Evolutionary conservation across 1,140 invertebrate species (phyloP).

Genomic region (Oncopeltus fasciatus): DNA sequence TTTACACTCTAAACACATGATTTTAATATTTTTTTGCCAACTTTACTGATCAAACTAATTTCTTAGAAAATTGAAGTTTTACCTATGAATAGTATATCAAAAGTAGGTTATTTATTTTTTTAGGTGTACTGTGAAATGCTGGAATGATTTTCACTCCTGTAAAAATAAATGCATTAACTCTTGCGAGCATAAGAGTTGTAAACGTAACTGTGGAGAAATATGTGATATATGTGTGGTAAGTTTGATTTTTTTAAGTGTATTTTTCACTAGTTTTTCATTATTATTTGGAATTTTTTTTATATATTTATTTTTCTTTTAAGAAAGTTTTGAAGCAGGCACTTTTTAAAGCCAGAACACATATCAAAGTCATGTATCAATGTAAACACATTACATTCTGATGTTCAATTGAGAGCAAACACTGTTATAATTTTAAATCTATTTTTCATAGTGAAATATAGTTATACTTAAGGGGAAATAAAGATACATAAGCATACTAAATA

Average conservation of each 20-base stretch:
- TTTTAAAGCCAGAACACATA: neutral
- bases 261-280: neutral
- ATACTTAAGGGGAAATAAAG: no score
- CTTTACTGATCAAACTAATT: no score
- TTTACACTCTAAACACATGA: no score
- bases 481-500: no score
- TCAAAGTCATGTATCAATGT: neutral
- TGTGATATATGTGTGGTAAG: neutral
- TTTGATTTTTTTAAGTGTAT: neutral
- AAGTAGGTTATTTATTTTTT: neutral
- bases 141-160: neutral
- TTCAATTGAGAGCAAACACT: neutral
- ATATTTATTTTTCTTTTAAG: neutral
- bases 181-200: neutral
- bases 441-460: no score
- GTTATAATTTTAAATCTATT: neutral
- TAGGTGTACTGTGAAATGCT: neutral
- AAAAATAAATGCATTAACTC: neutral
- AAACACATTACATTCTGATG: neutral
- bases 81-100: neutral
- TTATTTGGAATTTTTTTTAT: neutral
- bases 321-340: neutral
- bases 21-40: no score
- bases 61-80: neutral
- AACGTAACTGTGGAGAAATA: neutral